A percentile compares a stretch with the other conserved stretches of the same genome.
Evolutionary conservation across 1,140 invertebrate genomes (phyloP).

Genomic region (Tetragonula clypearis): DNA sequence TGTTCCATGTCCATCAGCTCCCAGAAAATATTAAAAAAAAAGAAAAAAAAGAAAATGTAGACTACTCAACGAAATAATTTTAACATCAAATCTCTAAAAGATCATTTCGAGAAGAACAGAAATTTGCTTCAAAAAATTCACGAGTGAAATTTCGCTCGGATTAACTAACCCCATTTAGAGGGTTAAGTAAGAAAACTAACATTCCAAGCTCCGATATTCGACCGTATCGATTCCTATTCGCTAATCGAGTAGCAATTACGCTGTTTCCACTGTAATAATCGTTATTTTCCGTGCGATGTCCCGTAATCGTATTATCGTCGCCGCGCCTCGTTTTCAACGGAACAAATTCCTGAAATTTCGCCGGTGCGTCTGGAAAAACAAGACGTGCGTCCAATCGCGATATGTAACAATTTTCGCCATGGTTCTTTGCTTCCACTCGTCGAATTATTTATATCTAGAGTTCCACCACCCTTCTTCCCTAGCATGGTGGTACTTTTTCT

Average conservation of each 20-base stretch:
- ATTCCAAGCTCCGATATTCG: neutral
- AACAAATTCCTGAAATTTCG: conserved; percentile 19
- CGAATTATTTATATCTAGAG: too few species aligned
- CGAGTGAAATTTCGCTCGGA: too few species aligned
- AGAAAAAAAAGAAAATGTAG: too few species aligned
- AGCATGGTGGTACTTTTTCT: neutral
- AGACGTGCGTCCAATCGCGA: neutral
- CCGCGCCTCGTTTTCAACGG: conserved; percentile 9
- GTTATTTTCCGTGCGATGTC: conserved; percentile 29
- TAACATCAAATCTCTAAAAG: too few species aligned
- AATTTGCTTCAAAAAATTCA: neutral
- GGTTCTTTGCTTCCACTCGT: neutral
- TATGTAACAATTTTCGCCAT: neutral
- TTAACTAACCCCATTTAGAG: too few species aligned
- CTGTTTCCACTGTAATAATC: conserved; percentile 19
- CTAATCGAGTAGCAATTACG: conserved; percentile 18
- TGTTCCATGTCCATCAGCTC: too few species aligned
- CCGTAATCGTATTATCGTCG: conserved; percentile 35
- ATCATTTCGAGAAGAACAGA: too few species aligned
- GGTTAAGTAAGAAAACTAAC: neutral
- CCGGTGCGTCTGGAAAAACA: neutral
- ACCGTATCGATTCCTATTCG: conserved; percentile 3
- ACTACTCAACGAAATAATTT: too few species aligned
- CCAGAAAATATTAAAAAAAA: too few species aligned
- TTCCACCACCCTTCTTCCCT: neutral